These are phyloP conservation scores for Pogoniulus pusillus DNA, from an alignment of 2,797 vertebrate genomes.

Conservation along the genomic window DNA sequence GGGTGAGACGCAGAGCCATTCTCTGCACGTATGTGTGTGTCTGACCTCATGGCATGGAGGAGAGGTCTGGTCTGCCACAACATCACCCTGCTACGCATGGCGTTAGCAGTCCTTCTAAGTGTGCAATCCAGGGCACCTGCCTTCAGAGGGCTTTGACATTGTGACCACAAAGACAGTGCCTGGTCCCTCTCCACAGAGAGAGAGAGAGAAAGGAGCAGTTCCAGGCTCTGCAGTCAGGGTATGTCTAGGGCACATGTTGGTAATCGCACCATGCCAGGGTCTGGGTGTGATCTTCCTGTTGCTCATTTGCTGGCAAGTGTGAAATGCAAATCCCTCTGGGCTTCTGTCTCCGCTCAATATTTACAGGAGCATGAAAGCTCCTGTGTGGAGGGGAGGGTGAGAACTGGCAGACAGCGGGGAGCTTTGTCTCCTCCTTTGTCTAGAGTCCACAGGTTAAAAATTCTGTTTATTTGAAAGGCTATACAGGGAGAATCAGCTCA, in stretches of 20 bases:
- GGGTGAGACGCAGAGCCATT: neutral
- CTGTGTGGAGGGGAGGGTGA: neutral
- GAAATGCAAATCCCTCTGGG: constrained; percentile 69
- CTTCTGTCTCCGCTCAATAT: constrained; percentile 71
- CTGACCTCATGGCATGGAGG: accelerated
- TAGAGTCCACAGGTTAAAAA: constrained; percentile 44
- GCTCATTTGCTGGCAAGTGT: constrained; percentile 70
- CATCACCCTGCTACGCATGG: accelerated
- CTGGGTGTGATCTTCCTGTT: constrained; percentile 63
- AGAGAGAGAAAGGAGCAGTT: neutral
- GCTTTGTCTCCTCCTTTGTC: constrained; percentile 59
- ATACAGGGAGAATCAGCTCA: neutral
- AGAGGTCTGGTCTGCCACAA: neutral
- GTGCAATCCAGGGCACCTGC: neutral
- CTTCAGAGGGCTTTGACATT: accelerated
- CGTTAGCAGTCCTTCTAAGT: neutral
- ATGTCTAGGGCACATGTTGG: neutral
- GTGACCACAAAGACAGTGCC: neutral
- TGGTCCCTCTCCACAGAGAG: neutral
- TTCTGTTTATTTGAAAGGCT: neutral
- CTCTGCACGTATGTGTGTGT: neutral
- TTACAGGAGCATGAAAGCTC: constrained; percentile 62
- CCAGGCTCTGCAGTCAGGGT: neutral
- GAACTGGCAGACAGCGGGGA: constrained; percentile 22
- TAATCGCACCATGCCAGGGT: constrained; percentile 48